These are phyloP conservation scores for Drosophila bocqueti DNA, from an alignment of 1,140 invertebrate species.

Conservation along the genomic window DNA sequence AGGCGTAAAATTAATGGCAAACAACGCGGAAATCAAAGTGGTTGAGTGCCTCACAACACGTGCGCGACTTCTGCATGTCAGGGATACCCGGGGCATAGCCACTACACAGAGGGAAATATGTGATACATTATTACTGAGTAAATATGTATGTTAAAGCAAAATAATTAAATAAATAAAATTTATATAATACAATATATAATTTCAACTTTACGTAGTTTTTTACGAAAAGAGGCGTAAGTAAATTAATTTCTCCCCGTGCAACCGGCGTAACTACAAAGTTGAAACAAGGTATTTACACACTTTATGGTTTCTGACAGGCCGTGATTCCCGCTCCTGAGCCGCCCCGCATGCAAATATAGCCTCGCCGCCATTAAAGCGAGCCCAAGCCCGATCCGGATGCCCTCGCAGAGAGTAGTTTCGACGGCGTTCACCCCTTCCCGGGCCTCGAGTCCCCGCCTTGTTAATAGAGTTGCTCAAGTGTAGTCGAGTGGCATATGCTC, in stretches of 20 bases:
- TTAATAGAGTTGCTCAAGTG: constrained; percentile 81
- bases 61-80: constrained; percentile 69
- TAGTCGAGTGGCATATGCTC: constrained; percentile 73
- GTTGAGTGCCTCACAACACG: constrained; percentile 70
- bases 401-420: constrained; percentile 34
- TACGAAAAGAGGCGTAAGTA: background rate
- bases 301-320: constrained; percentile 82
- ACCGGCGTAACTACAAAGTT: constrained; percentile 58
- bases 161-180: background rate
- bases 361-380: constrained; percentile 62
- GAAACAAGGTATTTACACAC: constrained; percentile 73
- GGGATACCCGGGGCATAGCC: constrained; percentile 46
- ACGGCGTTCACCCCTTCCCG: constrained; percentile 36
- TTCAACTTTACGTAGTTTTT: too few species aligned
- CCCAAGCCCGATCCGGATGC: constrained; percentile 41
- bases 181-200: too few species aligned
- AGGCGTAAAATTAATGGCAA: constrained; percentile 77
- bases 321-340: constrained; percentile 53
- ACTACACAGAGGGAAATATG: background rate
- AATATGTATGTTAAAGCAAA: too few species aligned
- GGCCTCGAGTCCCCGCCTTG: constrained; percentile 17
- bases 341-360: constrained; percentile 62
- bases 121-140: too few species aligned
- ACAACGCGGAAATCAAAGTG: constrained; percentile 70
- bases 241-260: constrained; percentile 10